Conservation (phyloP, 2,888 invertebrate species). For the Limnephilus auricula region DNA sequence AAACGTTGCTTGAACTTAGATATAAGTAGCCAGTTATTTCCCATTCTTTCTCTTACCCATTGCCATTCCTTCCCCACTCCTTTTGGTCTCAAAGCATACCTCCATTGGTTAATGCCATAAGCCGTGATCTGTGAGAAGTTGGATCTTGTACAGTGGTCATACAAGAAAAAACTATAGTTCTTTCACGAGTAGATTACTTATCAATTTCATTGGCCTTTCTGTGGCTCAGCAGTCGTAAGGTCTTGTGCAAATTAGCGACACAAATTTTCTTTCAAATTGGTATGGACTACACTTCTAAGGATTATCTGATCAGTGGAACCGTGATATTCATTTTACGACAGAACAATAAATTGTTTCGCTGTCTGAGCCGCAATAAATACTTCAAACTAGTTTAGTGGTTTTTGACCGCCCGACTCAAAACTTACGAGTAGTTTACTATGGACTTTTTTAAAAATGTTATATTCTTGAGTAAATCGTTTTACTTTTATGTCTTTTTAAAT, state of each 20-base stretch:
- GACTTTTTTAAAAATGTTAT: background rate
- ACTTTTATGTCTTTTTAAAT: background rate
- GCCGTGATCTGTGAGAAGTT: too few species aligned
- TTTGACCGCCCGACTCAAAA: background rate
- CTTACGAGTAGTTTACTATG: background rate
- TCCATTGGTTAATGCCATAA: too few species aligned
- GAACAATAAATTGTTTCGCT: constrained; percentile 49
- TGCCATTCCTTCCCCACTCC: too few species aligned
- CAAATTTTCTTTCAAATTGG: background rate
- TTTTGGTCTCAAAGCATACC: too few species aligned
- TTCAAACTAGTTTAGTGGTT: constrained; percentile 4
- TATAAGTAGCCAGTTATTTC: too few species aligned
- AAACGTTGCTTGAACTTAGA: too few species aligned
- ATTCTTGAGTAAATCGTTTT: background rate
- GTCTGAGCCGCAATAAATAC: constrained; percentile 37
- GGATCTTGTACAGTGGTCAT: too few species aligned
- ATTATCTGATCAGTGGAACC: background rate
- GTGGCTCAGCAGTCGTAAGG: too few species aligned
- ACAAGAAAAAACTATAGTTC: too few species aligned
- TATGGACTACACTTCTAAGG: background rate
- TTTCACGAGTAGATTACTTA: too few species aligned
- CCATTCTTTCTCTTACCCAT: too few species aligned
- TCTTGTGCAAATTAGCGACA: background rate
- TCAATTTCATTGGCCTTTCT: too few species aligned
- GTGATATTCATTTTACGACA: constrained; percentile 42